Evolutionary conservation across 92 coral and sea anemone genomes (phyloP), one percentile per base, ranked within the genome.

Genomic region (Zoanthus sansibaricus): DNA sequence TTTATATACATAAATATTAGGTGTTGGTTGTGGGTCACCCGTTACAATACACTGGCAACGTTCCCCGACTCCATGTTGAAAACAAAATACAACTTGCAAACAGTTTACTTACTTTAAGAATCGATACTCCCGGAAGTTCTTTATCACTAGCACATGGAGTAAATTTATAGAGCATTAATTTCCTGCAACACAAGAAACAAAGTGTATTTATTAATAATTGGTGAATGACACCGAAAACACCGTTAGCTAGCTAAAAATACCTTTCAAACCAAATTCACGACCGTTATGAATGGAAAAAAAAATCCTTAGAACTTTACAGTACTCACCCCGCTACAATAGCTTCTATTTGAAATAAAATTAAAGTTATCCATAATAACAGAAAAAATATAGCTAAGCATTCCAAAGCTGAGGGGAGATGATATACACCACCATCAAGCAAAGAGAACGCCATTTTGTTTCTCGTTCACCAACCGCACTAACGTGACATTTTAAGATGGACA

Each of bases 111-210:
- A 94, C 98, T 95, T 94, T 94, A 48, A 94, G 69, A 56, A 94
- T 91, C 21, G 98, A 93, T 30, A 94, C 98, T 75, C 95, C 98
- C 25, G 98, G 98, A 37, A 92, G 86, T 56, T 91, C 98, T 84
- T 94, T 91, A 32, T 89, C 90, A 71, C 82, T 91, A 51, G 77
- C 75, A 79, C 83, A 79, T 21, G 93, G 82, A 46, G 88, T 80
- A 62, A 78, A 94, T 12, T 93, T 94, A 59, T 94, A 94, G 47
- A 94, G 88, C 83, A 91, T 80, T 13, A 91, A 56, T 87, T 94
- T 94, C 79, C 98, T 94, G 78, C 76, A 56, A 78, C 21, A 33
- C 3, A 33, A 33, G 42, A 33, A 33, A 33, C 42, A 33, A 1
- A 33, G 42, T 3, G 42, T 33, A 1, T 33, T 33, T 33, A 33